Evolutionary conservation across 2,888 invertebrate genomes (phyloP), one percentile per base, ranked within the genome.

Genomic region (Lasioglossum vierecki): DNA sequence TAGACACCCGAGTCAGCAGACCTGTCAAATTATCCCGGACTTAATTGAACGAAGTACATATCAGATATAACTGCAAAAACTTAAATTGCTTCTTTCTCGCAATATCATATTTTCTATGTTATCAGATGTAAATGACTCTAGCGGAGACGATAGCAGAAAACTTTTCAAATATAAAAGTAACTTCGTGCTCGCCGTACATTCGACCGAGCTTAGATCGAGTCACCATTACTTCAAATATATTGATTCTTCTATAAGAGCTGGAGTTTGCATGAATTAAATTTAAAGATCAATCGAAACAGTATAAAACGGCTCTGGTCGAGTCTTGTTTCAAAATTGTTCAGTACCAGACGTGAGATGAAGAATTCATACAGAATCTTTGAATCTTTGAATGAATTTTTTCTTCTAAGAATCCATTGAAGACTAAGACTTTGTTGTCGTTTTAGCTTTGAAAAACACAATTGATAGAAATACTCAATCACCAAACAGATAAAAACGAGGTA

Each of bases 31-130:
- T 57, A 15, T 63, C 30, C 8, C 18, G 15, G 8, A 0, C 18
- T 63, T 63, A 30, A 63, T 63, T 30, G 35, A 30, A 13, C 30
- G 15, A 63, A 15, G 18, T 5, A 30, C 63, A 30, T 60, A 30
- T 60, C 60, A 13, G 26, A 15, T 5, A 60, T 63, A 30, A 63
- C 15, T 63, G 30, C 30, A 30, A 15, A 63, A 63, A 63, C 63
- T 63, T 63, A 63, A 63, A 63, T 63, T 63, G 30, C 63, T 63
- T 18, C 30, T 18, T 63, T 30, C 63, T 15, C 30, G 63, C 15
- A 30, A 15, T 63, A 63, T 63, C 63, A 63, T 63, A 30, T 63
- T 63, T 63, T 63, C 63, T 30, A 63, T 30, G 63, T 63, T 63
- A 63, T 63, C 63, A 30, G 63, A 74, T 2, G 11, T 44, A 44